These are phyloP conservation scores for Oscarella lobularis DNA, from an alignment of 37 sponge, comb jelly and placozoan species.

Conservation along the genomic window DNA sequence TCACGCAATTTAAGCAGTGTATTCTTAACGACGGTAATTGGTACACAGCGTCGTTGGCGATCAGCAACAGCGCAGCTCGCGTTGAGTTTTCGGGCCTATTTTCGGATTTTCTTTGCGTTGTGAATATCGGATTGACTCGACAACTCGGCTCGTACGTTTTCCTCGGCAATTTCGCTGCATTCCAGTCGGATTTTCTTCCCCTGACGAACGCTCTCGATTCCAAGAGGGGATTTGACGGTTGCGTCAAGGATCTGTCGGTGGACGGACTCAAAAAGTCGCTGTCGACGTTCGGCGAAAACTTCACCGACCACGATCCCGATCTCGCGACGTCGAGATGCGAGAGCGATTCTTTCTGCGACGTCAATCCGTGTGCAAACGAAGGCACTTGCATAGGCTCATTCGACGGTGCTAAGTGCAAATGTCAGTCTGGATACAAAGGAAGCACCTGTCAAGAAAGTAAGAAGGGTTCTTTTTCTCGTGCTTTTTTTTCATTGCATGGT, in stretches of 20 bases:
- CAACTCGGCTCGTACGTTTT: no score
- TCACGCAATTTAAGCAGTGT: no score
- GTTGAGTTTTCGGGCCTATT: no score
- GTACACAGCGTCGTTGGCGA: no score
- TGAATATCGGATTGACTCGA: no score
- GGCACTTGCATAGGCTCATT: neutral
- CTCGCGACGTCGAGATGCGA: neutral
- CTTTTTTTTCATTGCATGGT: no score
- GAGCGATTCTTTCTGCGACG: neutral
- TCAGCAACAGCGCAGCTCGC: no score
- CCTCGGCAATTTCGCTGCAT: neutral
- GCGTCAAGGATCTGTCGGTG: neutral
- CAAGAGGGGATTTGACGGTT: neutral
- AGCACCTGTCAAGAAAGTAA: neutral
- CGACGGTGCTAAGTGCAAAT: neutral
- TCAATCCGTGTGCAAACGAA: neutral
- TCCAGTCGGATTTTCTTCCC: neutral
- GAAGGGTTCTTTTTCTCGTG: no score
- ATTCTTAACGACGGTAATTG: no score
- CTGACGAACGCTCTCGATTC: neutral
- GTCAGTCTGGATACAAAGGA: constrained; percentile 3
- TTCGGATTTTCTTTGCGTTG: no score
- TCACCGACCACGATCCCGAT: neutral
- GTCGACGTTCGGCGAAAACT: neutral
- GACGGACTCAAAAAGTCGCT: neutral